A percentile compares a stretch with the other conserved stretches of the same genome.
These are phyloP conservation scores for Tineola bisselliella DNA, from an alignment of 2,888 invertebrate genomes.

Conservation along the genomic window DNA sequence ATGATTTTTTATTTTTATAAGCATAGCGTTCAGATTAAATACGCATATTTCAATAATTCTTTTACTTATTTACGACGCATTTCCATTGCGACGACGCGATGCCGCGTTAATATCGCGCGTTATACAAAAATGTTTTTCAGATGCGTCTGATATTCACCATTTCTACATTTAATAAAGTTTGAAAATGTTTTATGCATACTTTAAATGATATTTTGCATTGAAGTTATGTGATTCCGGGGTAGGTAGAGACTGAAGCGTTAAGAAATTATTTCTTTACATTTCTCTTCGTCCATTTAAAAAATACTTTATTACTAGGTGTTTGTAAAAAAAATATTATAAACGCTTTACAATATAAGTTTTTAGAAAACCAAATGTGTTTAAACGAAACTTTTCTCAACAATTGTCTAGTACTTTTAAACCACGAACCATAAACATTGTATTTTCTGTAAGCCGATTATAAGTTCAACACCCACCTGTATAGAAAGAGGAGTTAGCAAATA, in stretches of 20 bases:
- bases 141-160: background rate
- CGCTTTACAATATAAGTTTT: too few relatives aligned
- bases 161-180: background rate
- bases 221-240: too few relatives aligned
- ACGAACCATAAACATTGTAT: background rate
- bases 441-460: constrained; percentile 6
- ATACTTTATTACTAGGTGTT: too few relatives aligned
- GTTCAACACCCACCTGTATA: background rate
- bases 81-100: background rate
- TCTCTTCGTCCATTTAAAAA: too few relatives aligned
- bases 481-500: background rate
- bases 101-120: background rate
- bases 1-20: too few relatives aligned
- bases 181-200: too few relatives aligned
- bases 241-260: too few relatives aligned
- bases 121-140: background rate
- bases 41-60: background rate
- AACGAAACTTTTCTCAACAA: background rate
- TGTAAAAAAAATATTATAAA: too few relatives aligned
- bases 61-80: background rate
- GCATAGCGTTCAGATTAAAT: background rate
- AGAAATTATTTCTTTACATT: too few relatives aligned
- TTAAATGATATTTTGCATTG: too few relatives aligned
- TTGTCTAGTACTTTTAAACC: background rate
- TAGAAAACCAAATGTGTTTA: background rate